Conservation (phyloP, 2,113 vertebrate species). For the Scolopax mira region DNA sequence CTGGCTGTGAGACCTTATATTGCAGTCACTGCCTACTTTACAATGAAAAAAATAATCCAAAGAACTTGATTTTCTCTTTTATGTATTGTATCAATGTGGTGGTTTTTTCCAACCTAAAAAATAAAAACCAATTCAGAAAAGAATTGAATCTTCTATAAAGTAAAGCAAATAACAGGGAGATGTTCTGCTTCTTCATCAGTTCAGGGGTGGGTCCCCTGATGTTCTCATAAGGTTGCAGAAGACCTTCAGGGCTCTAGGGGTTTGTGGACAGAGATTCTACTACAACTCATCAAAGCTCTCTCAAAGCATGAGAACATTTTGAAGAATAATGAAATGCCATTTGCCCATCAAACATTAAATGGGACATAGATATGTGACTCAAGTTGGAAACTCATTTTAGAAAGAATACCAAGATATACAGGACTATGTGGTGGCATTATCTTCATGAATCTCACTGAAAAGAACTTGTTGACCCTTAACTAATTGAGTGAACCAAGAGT, state of each 20-base stretch:
- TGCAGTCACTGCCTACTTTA: background rate
- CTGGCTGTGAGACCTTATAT: background rate
- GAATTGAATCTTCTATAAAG: background rate
- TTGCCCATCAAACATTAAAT: background rate
- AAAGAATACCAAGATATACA: background rate
- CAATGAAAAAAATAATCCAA: background rate
- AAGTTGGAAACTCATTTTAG: background rate
- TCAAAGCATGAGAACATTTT: background rate
- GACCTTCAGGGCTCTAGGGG: background rate
- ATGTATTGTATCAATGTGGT: background rate
- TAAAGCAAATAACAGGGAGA: background rate
- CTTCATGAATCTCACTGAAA: background rate
- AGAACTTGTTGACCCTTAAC: background rate
- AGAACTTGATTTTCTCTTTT: background rate
- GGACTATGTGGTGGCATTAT: background rate
- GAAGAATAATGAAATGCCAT: background rate
- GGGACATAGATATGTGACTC: background rate
- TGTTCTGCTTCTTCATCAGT: background rate
- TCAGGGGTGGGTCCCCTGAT: background rate
- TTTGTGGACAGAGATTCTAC: background rate
- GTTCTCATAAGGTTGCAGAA: background rate
- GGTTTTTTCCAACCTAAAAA: background rate
- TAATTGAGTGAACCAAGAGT: background rate
- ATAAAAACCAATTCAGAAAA: background rate
- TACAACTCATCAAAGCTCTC: background rate